Evolutionary conservation across 2,888 invertebrate species (phyloP), one percentile per base, ranked within the genome.

Genomic region (Drosophila paramelanica): DNA sequence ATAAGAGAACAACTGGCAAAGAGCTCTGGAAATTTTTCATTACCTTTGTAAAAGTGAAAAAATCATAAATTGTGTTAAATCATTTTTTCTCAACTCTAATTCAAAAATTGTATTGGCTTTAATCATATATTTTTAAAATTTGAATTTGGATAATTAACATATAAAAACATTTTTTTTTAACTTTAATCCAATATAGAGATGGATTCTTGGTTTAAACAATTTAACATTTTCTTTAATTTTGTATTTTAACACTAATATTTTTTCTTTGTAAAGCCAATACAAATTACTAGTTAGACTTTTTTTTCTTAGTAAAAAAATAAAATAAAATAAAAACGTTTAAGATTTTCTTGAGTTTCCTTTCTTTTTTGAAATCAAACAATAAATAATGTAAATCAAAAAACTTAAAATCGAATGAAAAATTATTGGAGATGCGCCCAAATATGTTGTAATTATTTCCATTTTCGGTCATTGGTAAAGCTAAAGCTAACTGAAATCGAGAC

Each of bases 381-480:
- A 82, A 59, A 68, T 88, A 89, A 88, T 23, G 39, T n/a, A 90
- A 83, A 61, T 64, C 27, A 86, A 62, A 83, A 71, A 89, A 86
- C 69, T 62, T 0, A 86, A 71, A 86, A 89, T 81, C 73, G 90
- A 88, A 90, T 91, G 84, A 89, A 91, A 91, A 89, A 90, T 88
- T 90, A 71, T 87, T 68, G 81, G 92, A 92, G 91, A 92, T 91
- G 92, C 86, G 86, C 92, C 92, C 92, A 92, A 90, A 90, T 88
- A 88, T 92, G 90, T 92, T 92, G 92, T 92, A 92, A 92, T 90
- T 91, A 92, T 91, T 91, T 92, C 91, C 91, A 89, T 90, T 88
- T 85, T 82, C 79, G 73, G 74, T 46, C 65, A 50, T 70, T 69
- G 51, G 56, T 79, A 53, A 77, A 78, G 75, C 72, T 77, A 72